Conservation (phyloP, 2,888 invertebrate genomes). For the Oscheius sp. region DNA sequence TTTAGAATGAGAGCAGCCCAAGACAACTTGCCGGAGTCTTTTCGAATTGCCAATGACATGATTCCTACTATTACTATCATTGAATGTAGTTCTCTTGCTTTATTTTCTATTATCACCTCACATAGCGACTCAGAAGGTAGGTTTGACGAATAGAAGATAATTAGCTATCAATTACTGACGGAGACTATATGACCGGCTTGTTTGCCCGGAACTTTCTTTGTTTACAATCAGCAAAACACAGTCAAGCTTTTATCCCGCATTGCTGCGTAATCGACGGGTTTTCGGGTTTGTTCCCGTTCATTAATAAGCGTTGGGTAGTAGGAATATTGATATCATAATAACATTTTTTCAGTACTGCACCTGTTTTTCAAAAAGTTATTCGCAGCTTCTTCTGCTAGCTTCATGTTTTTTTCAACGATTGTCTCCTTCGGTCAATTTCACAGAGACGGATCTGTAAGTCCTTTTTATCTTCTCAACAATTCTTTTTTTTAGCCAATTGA, state of each 20-base stretch:
- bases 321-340: neutral
- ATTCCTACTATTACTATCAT: neutral
- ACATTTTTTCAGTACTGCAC: neutral
- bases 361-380: neutral
- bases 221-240: too few species aligned
- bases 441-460: constrained; percentile 5
- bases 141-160: neutral
- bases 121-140: constrained; percentile 9
- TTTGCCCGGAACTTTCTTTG: too few species aligned
- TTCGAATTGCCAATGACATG: neutral
- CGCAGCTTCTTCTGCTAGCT: constrained; percentile 3
- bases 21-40: neutral
- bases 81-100: neutral
- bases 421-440: neutral
- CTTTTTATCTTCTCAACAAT: neutral
- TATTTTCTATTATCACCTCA: constrained; percentile 15
- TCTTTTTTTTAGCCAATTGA: constrained; percentile 7
- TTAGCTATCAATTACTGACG: too few species aligned
- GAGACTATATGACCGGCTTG: too few species aligned
- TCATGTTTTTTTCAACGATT: constrained; percentile 1
- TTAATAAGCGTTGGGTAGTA: too few species aligned
- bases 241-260: too few species aligned
- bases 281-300: too few species aligned
- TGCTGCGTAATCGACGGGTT: too few species aligned
- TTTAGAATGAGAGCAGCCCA: constrained; percentile 19